These are phyloP conservation scores for Zaprionus ornatus DNA, from an alignment of 1,140 invertebrate species.

Conservation along the genomic window DNA sequence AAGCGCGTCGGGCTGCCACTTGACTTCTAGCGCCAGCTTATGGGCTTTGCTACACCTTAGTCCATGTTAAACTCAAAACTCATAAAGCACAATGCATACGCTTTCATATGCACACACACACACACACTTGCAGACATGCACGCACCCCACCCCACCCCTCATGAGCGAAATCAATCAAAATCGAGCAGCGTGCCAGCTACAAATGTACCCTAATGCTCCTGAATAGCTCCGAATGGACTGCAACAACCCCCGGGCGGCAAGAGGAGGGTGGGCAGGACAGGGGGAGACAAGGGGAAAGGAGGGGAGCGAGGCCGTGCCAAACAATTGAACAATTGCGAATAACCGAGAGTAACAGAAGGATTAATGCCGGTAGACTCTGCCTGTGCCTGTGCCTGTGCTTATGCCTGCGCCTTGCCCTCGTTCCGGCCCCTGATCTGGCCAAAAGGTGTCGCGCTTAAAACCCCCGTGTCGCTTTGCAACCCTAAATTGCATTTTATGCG, in stretches of 20 bases:
- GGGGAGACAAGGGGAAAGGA: neutral
- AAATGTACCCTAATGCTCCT: slow-evolving; percentile 59
- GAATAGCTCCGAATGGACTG: slow-evolving; percentile 20
- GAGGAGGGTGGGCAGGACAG: neutral
- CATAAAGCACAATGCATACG: slow-evolving; percentile 37
- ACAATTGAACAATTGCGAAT: slow-evolving; percentile 79
- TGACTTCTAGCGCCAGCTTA: slow-evolving; percentile 59
- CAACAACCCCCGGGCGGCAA: slow-evolving; percentile 20
- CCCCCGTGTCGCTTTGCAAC: slow-evolving; percentile 66
- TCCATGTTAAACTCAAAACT: slow-evolving; percentile 62
- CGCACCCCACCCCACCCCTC: neutral
- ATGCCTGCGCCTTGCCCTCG: slow-evolving; percentile 14
- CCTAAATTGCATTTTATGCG: slow-evolving; percentile 76
- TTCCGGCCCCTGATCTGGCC: slow-evolving; percentile 6
- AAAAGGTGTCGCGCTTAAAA: slow-evolving; percentile 67
- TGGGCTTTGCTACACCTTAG: slow-evolving; percentile 46
- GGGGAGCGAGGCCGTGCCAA: slow-evolving; percentile 37
- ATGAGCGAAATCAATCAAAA: slow-evolving; percentile 61
- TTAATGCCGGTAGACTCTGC: slow-evolving; percentile 72
- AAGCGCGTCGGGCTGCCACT: slow-evolving; percentile 35
- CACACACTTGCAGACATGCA: neutral
- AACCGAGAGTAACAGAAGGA: slow-evolving; percentile 68
- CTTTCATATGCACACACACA: neutral
- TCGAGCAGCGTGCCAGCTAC: slow-evolving; percentile 54
- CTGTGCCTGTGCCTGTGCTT: slow-evolving; percentile 23